These are phyloP conservation scores for Barypeithes pellucidus DNA, from an alignment of 2,888 invertebrate species.

Conservation along the genomic window DNA sequence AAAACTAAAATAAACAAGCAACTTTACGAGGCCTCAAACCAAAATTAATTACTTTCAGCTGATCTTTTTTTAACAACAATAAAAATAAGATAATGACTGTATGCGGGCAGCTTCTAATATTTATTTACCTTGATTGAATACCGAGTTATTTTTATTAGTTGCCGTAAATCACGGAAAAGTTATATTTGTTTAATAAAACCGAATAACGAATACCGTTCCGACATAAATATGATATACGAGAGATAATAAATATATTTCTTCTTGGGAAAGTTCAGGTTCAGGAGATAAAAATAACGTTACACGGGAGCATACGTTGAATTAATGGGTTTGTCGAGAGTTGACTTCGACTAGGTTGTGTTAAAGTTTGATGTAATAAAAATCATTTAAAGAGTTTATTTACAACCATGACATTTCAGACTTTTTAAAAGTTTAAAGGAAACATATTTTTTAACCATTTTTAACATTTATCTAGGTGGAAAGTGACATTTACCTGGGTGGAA, in stretches of 20 bases:
- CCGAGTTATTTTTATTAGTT: conserved; percentile 34
- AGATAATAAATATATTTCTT: conserved; percentile 40
- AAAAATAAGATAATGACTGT: conserved; percentile 9
- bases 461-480: no score
- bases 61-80: conserved; percentile 12
- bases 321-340: conserved; percentile 27
- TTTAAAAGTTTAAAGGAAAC: no score
- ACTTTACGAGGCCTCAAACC: conserved; percentile 7
- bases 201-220: conserved; percentile 29
- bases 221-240: conserved; percentile 44
- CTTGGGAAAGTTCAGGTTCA: conserved; percentile 38
- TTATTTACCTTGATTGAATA: conserved; percentile 30
- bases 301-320: conserved; percentile 27
- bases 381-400: neutral
- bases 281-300: conserved; percentile 36
- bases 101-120: neutral
- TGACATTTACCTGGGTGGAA: no score
- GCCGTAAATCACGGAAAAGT: conserved; percentile 45
- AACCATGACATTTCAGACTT: no score
- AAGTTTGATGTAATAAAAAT: conserved; percentile 15
- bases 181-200: conserved; percentile 52
- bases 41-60: conserved; percentile 20
- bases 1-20: conserved; percentile 3
- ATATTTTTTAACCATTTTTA: no score
- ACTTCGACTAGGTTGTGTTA: conserved; percentile 14